Base-by-base conservation (phyloP, 2,113 vertebrate species). In the Rhinichthys klamathensis region DNA sequence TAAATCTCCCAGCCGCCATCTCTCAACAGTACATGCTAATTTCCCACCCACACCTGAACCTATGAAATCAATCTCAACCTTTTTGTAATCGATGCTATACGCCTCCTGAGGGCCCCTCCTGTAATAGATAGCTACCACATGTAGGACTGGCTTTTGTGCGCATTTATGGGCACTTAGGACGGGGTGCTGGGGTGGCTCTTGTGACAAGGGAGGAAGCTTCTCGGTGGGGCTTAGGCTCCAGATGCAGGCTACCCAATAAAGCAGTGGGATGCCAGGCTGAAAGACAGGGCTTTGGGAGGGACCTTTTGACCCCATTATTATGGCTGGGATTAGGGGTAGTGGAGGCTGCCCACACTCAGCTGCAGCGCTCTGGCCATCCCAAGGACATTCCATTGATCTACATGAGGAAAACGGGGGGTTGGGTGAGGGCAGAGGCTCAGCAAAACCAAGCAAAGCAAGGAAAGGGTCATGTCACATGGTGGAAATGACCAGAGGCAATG, bases 301-400 rank as follows among this genome's bases (percentile, higher is more conserved):
- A 90, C 83, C 88, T 74, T 89, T 90, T 89, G 86, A 90, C 87
- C 90, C 86, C 81, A 91, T 90, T 89, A 90, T 90, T 87, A 84
- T 76, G 78, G 78, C 84, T 56, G 65, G 77, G 84, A 90, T 87
- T 88, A 87, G 63, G 78, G 84, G 75, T 72, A 80, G 85, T 86
- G 72, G 84, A 87, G 65, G 75, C 82, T 69, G 82, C 67, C 84
- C 87, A 84, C 84, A 82, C 85, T 61, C 88, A 75, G 86, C 76
- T 82, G 30, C 61, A 58, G 85, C 76, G 85, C 83, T 81, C 61
- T 56, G 82, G 75, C 82, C 88, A 89, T 88, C 86, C 82, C 82
- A 87, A 87, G 76, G 87, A 87, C 82, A 87, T 88, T 88, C 83
- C 86, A 86, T 88, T 87, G 89, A 90, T 90, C 87, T 82, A 70